Evolutionary conservation across 2,888 invertebrate species (phyloP).

Genomic region (Yponomeuta evonymella): DNA sequence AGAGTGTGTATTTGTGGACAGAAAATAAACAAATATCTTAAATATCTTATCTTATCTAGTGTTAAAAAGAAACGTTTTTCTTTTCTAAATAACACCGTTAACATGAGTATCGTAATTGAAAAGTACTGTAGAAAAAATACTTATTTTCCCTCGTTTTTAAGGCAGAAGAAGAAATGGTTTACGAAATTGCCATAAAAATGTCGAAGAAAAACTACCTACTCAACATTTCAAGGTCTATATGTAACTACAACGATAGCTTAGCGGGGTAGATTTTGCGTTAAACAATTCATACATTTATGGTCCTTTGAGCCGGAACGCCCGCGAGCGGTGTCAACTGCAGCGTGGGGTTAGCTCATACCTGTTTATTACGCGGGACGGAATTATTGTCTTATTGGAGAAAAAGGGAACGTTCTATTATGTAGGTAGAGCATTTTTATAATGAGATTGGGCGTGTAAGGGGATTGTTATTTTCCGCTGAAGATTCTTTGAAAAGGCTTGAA

Average conservation of each 20-base stretch:
- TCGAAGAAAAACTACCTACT: not conserved
- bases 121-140: too few relatives aligned
- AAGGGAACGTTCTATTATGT: not conserved
- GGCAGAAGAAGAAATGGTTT: too few relatives aligned
- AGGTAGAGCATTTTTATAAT: not conserved
- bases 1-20: too few relatives aligned
- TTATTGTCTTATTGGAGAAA: not conserved
- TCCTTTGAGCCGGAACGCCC: constrained; percentile 67
- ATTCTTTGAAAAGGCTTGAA: too few relatives aligned
- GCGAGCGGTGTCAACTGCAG: constrained; percentile 58
- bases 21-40: too few relatives aligned
- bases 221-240: not conserved
- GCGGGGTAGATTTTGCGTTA: constrained; percentile 43
- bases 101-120: too few relatives aligned
- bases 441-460: too few relatives aligned
- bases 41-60: too few relatives aligned
- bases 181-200: not conserved
- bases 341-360: constrained; percentile 51
- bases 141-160: too few relatives aligned
- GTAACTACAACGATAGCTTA: not conserved
- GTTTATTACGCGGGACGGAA: constrained; percentile 44
- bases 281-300: constrained; percentile 72
- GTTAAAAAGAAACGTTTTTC: too few relatives aligned
- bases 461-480: too few relatives aligned
- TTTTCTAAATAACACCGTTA: too few relatives aligned